Evolutionary conservation across 2,797 vertebrate species (phyloP).

Genomic region (Pogonophryne albipinna): DNA sequence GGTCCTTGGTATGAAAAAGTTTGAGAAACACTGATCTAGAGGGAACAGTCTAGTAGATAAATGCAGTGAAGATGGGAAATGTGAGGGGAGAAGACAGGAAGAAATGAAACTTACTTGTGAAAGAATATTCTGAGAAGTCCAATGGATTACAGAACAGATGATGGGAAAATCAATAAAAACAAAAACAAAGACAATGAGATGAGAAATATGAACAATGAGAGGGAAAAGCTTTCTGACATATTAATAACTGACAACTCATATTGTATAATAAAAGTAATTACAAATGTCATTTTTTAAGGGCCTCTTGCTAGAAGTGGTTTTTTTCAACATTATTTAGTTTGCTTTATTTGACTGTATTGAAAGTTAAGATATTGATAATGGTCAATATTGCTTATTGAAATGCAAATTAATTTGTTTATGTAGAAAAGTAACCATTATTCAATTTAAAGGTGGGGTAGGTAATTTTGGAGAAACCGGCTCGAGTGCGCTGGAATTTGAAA

Average conservation of each 20-base stretch:
- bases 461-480: too few species aligned
- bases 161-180: constrained; percentile 82
- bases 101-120: constrained; percentile 95
- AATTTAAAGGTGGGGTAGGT: too few species aligned
- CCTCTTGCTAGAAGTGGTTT: not conserved
- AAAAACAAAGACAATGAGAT: constrained; percentile 83
- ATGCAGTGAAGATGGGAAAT: constrained; percentile 25
- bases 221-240: constrained; percentile 39
- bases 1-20: too few species aligned
- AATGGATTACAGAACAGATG: constrained; percentile 90
- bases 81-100: constrained; percentile 25
- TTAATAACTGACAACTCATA: constrained; percentile 29
- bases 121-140: constrained; percentile 91
- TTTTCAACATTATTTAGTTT: too few species aligned
- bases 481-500: too few species aligned
- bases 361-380: too few species aligned
- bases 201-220: constrained; percentile 72
- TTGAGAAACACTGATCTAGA: too few species aligned
- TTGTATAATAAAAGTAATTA: constrained; percentile 18
- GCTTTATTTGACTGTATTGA: too few species aligned
- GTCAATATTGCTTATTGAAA: too few species aligned
- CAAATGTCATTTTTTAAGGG: constrained; percentile 5
- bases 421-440: too few species aligned
- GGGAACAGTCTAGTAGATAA: not conserved
- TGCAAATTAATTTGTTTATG: too few species aligned